These are phyloP conservation scores for Physocephala rufipes DNA, from an alignment of 2,888 invertebrate genomes.

Conservation along the genomic window DNA sequence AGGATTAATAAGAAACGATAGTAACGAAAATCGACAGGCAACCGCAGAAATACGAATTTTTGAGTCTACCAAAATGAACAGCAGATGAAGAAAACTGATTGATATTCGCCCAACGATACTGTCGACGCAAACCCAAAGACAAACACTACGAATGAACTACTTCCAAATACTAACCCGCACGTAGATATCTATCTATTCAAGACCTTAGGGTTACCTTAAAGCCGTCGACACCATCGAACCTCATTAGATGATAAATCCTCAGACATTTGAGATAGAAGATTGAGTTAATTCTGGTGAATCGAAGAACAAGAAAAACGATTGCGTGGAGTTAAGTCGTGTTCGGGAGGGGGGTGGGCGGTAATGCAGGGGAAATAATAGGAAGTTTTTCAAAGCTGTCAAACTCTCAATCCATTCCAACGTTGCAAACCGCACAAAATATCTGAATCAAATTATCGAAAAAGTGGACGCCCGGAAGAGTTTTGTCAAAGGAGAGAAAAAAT, in stretches of 20 bases:
- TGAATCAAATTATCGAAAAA: background rate
- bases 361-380: background rate
- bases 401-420: too few relatives aligned
- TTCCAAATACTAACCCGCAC: background rate
- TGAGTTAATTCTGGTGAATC: background rate
- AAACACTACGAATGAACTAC: background rate
- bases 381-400: background rate
- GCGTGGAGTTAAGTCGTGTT: too few relatives aligned
- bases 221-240: background rate
- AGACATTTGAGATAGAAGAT: conserved; percentile 2
- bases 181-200: background rate
- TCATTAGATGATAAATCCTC: background rate
- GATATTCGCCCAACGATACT: conserved; percentile 36
- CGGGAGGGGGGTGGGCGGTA: background rate
- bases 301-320: background rate
- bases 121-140: conserved; percentile 7
- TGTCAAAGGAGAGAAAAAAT: conserved; percentile 19
- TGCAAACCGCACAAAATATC: too few relatives aligned
- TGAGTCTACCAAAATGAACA: background rate
- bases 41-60: background rate
- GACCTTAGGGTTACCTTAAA: background rate
- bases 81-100: conserved; percentile 30
- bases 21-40: background rate
- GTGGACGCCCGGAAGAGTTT: conserved; percentile 21
- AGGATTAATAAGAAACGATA: background rate